phyloP scores from a whole-genome alignment of 2,888 invertebrate species.

The Platerodrilus igneus region DNA sequence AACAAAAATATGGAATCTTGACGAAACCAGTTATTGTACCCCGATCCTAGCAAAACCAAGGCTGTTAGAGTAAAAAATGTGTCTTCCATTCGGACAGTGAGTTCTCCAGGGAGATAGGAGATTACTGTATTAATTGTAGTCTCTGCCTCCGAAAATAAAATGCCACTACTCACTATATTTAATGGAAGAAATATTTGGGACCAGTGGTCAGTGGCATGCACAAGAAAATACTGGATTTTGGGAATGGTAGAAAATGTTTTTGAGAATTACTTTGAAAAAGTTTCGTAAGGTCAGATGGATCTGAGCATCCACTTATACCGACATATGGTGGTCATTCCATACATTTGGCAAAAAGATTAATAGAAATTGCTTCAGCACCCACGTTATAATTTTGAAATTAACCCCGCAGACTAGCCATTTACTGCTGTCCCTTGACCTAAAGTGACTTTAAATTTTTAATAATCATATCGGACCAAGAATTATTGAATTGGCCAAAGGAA shows the following conservation, averaged over 20 bases:
- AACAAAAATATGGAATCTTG: constrained; percentile 30
- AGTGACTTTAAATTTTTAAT: constrained; percentile 5
- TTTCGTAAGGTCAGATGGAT: neutral
- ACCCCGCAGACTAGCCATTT: constrained; percentile 5
- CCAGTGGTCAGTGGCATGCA: constrained; percentile 15
- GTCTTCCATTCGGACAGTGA: constrained; percentile 11
- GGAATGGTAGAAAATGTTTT: constrained; percentile 6
- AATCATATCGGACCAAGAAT: constrained; percentile 3
- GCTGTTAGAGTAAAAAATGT: constrained; percentile 20
- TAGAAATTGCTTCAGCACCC: constrained; percentile 1
- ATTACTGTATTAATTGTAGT: constrained; percentile 14
- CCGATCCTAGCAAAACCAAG: constrained; percentile 23
- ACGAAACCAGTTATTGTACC: constrained; percentile 19
- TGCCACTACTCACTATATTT: constrained; percentile 20
- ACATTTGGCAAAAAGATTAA: neutral
- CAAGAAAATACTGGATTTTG: neutral
- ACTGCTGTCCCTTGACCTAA: constrained; percentile 4
- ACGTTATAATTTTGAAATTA: constrained; percentile 1
- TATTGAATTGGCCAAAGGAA: neutral
- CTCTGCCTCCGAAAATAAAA: constrained; percentile 22
- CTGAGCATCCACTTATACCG: neutral
- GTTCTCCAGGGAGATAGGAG: constrained; percentile 18
- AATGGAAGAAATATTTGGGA: no score
- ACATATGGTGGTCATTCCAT: constrained; percentile 6
- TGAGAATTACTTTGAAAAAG: constrained; percentile 6